Evolutionary conservation across 2,888 invertebrate species (phyloP).

Genomic region (Lochmaea capreae): DNA sequence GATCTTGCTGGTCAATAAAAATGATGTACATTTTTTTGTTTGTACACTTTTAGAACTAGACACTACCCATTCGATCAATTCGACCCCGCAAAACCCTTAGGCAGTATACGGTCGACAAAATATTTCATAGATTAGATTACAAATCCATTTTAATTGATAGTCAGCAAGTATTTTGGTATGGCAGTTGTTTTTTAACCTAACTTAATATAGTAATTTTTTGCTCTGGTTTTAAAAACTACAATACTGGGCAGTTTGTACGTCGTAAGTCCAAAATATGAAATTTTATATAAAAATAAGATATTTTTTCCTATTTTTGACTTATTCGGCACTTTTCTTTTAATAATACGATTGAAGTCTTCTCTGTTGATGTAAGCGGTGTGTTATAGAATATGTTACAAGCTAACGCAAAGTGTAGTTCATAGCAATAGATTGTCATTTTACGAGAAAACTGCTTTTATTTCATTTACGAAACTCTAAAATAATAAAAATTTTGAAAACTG

Average conservation of each 20-base stretch:
- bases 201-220: conserved; percentile 32
- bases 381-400: conserved; percentile 1
- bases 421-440: conserved; percentile 11
- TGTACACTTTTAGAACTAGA: background rate
- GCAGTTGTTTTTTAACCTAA: conserved; percentile 43
- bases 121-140: conserved; percentile 22
- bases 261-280: background rate
- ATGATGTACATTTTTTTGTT: too few relatives aligned
- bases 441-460: conserved; percentile 11
- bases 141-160: conserved; percentile 30
- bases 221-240: conserved; percentile 38
- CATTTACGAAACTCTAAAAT: background rate
- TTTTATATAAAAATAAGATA: background rate
- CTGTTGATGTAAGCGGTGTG: conserved; percentile 23
- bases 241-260: conserved; percentile 45
- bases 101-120: conserved; percentile 24
- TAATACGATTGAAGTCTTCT: conserved; percentile 47
- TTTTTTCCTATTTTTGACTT: background rate
- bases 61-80: background rate
- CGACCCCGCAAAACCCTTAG: conserved; percentile 1
- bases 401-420: conserved; percentile 8
- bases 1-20: too few relatives aligned
- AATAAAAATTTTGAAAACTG: too few relatives aligned
- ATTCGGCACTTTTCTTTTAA: conserved; percentile 22
- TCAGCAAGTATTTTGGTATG: conserved; percentile 42